Conservation (phyloP, 2,113 vertebrate genomes). For the Cyanoliseus patagonus region DNA sequence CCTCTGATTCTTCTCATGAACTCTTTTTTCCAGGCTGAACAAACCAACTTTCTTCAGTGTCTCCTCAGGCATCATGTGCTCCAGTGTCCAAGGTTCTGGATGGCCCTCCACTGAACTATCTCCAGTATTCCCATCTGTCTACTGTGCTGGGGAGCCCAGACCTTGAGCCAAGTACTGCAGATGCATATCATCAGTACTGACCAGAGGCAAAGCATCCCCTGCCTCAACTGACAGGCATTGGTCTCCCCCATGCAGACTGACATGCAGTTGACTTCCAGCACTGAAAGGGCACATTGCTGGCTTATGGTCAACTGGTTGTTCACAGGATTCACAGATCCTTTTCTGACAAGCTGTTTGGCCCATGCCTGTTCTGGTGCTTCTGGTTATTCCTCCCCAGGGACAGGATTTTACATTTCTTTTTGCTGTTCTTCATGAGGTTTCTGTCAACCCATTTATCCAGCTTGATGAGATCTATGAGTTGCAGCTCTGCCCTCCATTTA, state of each 20-base stretch:
- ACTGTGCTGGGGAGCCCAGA: background rate
- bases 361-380: background rate
- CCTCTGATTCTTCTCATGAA: background rate
- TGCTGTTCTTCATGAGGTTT: background rate
- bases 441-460: background rate
- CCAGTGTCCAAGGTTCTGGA: background rate
- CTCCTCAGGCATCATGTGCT: background rate
- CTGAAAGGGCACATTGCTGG: background rate
- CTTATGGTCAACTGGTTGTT: background rate
- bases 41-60: background rate
- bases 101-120: background rate
- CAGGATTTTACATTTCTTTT: background rate
- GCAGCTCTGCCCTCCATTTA: background rate
- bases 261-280: background rate
- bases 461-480: background rate
- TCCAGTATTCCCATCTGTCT: background rate
- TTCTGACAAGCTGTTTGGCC: background rate
- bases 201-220: background rate
- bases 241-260: background rate
- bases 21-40: background rate
- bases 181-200: background rate
- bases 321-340: background rate
- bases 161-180: background rate
- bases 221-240: background rate
- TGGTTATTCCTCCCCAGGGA: background rate